These are phyloP conservation scores for Magallana ariakensis DNA, from an alignment of 1,140 invertebrate species.

Conservation along the genomic window DNA sequence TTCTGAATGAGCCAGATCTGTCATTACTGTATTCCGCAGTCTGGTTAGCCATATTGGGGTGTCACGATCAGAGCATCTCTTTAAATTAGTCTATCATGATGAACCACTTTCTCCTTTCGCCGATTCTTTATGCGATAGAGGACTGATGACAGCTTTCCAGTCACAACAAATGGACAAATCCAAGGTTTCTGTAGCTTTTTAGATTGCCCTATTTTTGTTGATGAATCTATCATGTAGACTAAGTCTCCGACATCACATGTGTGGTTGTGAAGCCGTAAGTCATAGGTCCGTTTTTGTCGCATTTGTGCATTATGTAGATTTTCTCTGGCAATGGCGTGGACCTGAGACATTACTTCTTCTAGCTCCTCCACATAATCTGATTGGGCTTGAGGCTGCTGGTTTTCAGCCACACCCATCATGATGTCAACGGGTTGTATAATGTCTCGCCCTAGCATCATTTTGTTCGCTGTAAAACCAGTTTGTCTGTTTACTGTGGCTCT, in stretches of 20 bases:
- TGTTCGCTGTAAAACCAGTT: slow-evolving; percentile 53
- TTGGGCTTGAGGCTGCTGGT: background rate
- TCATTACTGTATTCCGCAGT: background rate
- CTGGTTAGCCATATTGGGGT: background rate
- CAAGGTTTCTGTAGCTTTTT: slow-evolving; percentile 24
- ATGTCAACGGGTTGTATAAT: slow-evolving; percentile 17
- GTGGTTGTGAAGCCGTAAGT: background rate
- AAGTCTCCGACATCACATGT: slow-evolving; percentile 9
- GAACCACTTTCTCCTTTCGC: background rate
- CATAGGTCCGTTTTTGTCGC: slow-evolving; percentile 39
- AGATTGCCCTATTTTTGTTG: slow-evolving; percentile 42
- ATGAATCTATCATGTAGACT: slow-evolving; percentile 17
- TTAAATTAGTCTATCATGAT: background rate
- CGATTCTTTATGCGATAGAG: background rate
- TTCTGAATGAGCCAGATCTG: too few relatives aligned
- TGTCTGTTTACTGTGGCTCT: slow-evolving; percentile 45
- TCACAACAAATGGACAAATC: slow-evolving; percentile 33
- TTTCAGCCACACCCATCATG: background rate
- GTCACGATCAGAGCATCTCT: too few relatives aligned
- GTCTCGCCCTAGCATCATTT: slow-evolving; percentile 54
- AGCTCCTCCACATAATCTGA: too few relatives aligned
- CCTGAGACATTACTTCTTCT: too few relatives aligned
- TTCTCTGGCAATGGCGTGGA: slow-evolving; percentile 26
- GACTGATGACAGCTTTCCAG: background rate
- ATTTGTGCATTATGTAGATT: background rate